Base-by-base conservation (phyloP, 2,888 invertebrate species). In the Leptopilina syphax region DNA sequence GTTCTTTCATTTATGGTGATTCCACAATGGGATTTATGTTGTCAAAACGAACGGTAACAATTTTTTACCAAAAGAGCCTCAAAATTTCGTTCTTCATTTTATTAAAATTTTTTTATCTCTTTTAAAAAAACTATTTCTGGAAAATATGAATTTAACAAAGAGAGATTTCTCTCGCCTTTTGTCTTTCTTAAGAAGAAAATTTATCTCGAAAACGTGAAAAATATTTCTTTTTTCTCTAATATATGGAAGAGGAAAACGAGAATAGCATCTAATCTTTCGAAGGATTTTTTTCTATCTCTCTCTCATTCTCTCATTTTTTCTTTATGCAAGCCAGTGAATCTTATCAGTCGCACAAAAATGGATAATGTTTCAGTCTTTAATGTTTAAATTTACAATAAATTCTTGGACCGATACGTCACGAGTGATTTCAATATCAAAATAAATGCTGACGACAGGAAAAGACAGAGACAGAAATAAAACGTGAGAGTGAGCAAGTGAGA, bases 341-440 rank as follows among this genome's bases (percentile, higher is more conserved):
- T 70, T 70, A 73, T 18, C 57, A 73, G 8, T 13, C 44, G 0
- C 10, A 41, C 6, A 34, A 34, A 12, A 24, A 13, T 70, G 70
- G 70, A 13, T 50, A 34, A 54, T 70, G 50, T n/a, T 73, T 73
- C 7, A n/a, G 34, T 34, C 34, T 27, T 70, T 57, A 68, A 50
- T 68, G 18, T 68, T 68, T 24, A 68, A 27, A 1, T 27, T 68
- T 8, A 73, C 24, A 73, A 13, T 73, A 57, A 73, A 73, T 34
- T 34, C 27, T 57, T 73, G 41, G 1, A 57, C 9, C 27, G 57
- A 34, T 41, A 73, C 57, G 41, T 73, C 57, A 57, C 44, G 9
- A 34, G n/a, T 73, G 73, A 57, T 73, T 73, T 57, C 34, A 57
- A 73, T 73, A 73, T 73, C 34, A n/a, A 41, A 73, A 73, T 73